Percentiles rank a stretch among this genome's conserved stretches.
Evolutionary conservation across 2,888 invertebrate species (phyloP).

Genomic region (Ditylenchus weischeri): DNA sequence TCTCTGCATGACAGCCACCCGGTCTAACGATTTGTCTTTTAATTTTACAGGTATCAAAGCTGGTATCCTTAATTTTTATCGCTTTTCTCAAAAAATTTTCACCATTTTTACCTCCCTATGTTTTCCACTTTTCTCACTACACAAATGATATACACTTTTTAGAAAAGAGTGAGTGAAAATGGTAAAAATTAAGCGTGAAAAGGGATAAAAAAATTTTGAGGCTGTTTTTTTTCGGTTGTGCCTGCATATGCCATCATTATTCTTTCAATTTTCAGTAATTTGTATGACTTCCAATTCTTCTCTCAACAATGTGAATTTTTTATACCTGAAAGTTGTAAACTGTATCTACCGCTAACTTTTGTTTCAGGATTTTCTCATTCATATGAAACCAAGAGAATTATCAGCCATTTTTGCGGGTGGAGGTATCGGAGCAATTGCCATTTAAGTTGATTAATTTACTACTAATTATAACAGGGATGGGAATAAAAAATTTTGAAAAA

Average conservation of each 20-base stretch:
- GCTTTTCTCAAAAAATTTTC: too few relatives aligned
- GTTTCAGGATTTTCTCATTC: conserved; percentile 27
- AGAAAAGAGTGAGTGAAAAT: too few relatives aligned
- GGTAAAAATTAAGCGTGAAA: too few relatives aligned
- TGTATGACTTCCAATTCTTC: conserved; percentile 43
- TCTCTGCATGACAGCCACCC: conserved; percentile 36
- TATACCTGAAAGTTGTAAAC: not conserved
- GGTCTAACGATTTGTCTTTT: conserved; percentile 44
- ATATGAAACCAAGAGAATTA: conserved; percentile 26
- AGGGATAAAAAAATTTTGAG: too few relatives aligned
- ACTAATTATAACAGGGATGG: too few relatives aligned
- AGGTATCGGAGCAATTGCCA: conserved; percentile 20
- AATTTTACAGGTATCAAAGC: conserved; percentile 29
- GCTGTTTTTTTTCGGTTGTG: too few relatives aligned
- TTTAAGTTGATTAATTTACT: not conserved
- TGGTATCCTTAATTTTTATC: too few relatives aligned
- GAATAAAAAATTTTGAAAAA: too few relatives aligned
- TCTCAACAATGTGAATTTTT: conserved; percentile 25
- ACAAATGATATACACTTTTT: too few relatives aligned
- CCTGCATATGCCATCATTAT: too few relatives aligned
- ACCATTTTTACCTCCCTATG: too few relatives aligned
- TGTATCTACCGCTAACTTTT: not conserved
- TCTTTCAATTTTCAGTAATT: conserved; percentile 25
- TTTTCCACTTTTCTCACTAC: too few relatives aligned
- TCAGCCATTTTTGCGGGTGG: conserved; percentile 30